These are phyloP conservation scores for Ramazzottius varieornatus DNA, from an alignment of 2,888 invertebrate species.

Conservation along the genomic window DNA sequence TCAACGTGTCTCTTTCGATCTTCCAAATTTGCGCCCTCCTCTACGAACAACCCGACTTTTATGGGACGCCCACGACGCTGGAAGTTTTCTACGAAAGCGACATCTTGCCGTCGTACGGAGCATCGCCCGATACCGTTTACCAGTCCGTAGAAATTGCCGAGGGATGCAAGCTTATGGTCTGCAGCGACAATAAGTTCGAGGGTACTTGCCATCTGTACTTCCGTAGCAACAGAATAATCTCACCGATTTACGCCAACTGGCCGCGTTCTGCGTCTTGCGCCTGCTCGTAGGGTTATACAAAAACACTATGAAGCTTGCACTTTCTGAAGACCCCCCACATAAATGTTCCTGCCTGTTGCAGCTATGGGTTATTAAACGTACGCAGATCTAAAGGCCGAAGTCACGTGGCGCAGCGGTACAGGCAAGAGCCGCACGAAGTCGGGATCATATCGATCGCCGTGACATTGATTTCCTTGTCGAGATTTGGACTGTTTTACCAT, in stretches of 20 bases:
- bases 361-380: too few species aligned
- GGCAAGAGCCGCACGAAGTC: too few species aligned
- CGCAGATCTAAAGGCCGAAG: too few species aligned
- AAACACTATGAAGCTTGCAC: too few species aligned
- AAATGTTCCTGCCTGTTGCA: too few species aligned
- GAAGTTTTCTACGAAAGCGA: background rate
- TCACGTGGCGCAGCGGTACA: too few species aligned
- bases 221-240: background rate
- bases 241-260: background rate
- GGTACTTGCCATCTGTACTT: background rate
- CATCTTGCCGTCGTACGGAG: background rate
- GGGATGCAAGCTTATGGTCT: constrained; percentile 3
- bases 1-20: background rate
- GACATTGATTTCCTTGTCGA: too few species aligned
- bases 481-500: too few species aligned
- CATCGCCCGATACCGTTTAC: background rate
- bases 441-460: too few species aligned
- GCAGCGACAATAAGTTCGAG: background rate
- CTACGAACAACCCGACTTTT: background rate
- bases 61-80: background rate
- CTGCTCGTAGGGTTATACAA: background rate
- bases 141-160: background rate
- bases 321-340: too few species aligned
- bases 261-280: background rate
- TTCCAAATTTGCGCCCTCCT: background rate